Percentiles rank a stretch among this genome's conserved stretches.
Conservation (phyloP, 2,797 vertebrate genomes). For the Phalloptychus januarius region DNA sequence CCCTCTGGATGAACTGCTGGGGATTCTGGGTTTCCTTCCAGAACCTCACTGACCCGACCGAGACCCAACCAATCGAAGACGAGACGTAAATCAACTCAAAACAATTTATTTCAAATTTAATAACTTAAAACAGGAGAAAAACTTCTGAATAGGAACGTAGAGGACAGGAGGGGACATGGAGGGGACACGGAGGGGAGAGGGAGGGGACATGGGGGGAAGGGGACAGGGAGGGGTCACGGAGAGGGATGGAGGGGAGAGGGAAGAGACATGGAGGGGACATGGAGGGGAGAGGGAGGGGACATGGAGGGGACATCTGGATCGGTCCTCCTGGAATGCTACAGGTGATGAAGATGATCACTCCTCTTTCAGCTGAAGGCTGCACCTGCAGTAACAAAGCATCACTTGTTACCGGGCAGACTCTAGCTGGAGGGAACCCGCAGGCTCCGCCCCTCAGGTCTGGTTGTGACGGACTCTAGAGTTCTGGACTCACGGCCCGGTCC, state of each 20-base stretch:
- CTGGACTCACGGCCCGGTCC: background rate
- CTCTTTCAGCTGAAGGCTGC: background rate
- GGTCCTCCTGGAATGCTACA: background rate
- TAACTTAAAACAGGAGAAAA: constrained; percentile 1
- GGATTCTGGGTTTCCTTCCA: background rate
- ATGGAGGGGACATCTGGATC: background rate
- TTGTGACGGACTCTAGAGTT: background rate
- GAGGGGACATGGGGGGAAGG: no score
- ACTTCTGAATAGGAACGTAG: background rate
- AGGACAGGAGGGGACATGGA: background rate
- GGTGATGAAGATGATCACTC: background rate
- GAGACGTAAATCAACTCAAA: background rate
- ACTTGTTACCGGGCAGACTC: background rate
- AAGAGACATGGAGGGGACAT: no score
- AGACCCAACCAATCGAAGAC: background rate
- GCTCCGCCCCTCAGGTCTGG: background rate
- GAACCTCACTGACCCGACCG: background rate
- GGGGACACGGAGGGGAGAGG: no score
- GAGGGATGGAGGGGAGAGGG: background rate
- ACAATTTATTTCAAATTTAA: background rate
- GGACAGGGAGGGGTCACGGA: background rate
- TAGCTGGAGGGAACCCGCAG: background rate
- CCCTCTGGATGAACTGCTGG: background rate
- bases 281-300: no score
- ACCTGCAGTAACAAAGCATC: background rate